These are phyloP conservation scores for Cerastis rubricosa DNA, from an alignment of 2,888 invertebrate species.

Conservation along the genomic window DNA sequence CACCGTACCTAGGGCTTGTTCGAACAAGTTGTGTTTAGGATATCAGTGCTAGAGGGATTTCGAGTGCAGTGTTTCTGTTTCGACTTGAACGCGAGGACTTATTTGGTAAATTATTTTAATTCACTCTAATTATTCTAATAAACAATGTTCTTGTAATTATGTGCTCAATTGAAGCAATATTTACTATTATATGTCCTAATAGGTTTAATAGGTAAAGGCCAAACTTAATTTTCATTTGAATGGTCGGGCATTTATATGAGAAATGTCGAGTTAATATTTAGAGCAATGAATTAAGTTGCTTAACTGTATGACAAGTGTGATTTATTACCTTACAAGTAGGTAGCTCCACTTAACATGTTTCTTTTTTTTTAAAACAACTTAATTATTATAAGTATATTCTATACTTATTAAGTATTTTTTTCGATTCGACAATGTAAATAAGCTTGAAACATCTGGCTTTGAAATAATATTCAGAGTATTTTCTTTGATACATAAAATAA, in stretches of 20 bases:
- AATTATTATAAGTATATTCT: not conserved
- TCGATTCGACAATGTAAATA: not conserved
- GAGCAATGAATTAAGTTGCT: conserved; percentile 9
- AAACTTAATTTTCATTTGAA: conserved; percentile 13
- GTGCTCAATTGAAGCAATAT: not conserved
- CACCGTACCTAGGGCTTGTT: conserved; percentile 76
- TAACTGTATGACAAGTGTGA: not conserved
- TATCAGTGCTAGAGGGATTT: conserved; percentile 70
- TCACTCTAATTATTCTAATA: not conserved
- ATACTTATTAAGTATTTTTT: not conserved
- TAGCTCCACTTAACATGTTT: not conserved
- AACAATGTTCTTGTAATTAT: not conserved
- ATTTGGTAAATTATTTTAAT: conserved; percentile 65
- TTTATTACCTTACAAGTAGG: conserved; percentile 2
- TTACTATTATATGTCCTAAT: not conserved
- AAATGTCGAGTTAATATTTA: conserved; percentile 16
- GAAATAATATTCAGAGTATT: not conserved
- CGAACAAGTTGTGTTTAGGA: conserved; percentile 72
- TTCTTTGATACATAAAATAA: not conserved
- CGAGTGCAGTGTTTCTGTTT: conserved; percentile 69
- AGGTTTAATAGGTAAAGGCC: conserved; percentile 10
- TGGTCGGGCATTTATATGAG: conserved; percentile 5
- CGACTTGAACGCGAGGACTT: conserved; percentile 56
- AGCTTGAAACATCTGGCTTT: not conserved
- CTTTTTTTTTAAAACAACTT: no score